Conservation (phyloP, 2,888 invertebrate species). For the Caenorhabditis imperialis region DNA sequence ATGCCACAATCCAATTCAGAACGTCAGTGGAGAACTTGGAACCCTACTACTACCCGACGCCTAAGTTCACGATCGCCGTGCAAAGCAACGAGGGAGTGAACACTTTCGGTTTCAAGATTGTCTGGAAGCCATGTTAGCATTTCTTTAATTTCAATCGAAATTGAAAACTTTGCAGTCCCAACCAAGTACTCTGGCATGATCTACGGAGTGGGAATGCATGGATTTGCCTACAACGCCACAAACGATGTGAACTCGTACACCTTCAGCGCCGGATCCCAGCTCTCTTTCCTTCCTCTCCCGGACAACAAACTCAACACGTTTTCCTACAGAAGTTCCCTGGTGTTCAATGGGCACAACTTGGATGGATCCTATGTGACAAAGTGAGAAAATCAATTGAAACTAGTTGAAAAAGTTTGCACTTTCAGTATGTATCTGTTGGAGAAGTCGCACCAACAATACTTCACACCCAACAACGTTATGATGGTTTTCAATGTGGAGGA, state of each 20-base stretch:
- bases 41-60: constrained; percentile 18
- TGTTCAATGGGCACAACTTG: neutral
- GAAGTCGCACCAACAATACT: neutral
- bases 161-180: neutral
- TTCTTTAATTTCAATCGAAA: neutral
- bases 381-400: neutral
- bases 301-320: neutral
- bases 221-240: too few species aligned
- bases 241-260: too few species aligned
- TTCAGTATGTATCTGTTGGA: neutral
- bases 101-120: constrained; percentile 23
- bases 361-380: neutral
- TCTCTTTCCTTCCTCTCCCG: constrained; percentile 8
- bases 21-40: constrained; percentile 1
- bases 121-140: constrained; percentile 13
- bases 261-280: neutral
- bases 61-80: constrained; percentile 18
- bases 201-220: too few species aligned
- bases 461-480: too few species aligned
- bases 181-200: neutral
- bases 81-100: constrained; percentile 5
- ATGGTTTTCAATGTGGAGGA: neutral
- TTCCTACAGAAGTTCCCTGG: constrained; percentile 7
- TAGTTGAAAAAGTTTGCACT: neutral
- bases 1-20: neutral